Evolutionary conservation across 2,113 vertebrate species (phyloP).

Genomic region (Aspidoscelis tigris): DNA sequence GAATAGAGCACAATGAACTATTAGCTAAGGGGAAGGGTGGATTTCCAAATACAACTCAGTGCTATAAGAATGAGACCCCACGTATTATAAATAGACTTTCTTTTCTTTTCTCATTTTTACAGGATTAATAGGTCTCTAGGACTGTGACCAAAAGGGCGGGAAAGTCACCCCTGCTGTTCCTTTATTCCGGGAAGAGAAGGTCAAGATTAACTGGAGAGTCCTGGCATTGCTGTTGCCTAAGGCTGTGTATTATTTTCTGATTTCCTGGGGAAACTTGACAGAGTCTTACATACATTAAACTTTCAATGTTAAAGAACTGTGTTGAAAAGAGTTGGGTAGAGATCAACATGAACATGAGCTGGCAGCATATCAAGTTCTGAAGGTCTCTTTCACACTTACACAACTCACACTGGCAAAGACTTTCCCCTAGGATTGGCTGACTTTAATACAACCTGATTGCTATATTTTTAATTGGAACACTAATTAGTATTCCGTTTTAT

Average conservation of each 20-base stretch:
- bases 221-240: background rate
- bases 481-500: slow-evolving; percentile 37
- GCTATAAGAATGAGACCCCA: background rate
- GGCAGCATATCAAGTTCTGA: slow-evolving; percentile 33
- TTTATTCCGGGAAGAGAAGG: background rate
- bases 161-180: background rate
- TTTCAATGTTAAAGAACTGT: slow-evolving; percentile 8
- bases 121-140: background rate
- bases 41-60: background rate
- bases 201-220: background rate
- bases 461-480: slow-evolving; percentile 34
- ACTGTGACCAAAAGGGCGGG: background rate
- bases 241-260: background rate
- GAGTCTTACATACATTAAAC: background rate
- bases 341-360: slow-evolving; percentile 28
- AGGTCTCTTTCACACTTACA: slow-evolving; percentile 31
- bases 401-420: slow-evolving; percentile 29
- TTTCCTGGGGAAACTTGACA: background rate
- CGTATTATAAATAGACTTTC: background rate
- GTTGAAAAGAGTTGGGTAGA: background rate
- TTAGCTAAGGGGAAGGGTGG: background rate
- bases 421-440: slow-evolving; percentile 33
- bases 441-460: slow-evolving; percentile 36
- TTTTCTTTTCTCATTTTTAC: background rate
- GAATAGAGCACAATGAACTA: background rate